Percentiles rank a stretch among this genome's conserved stretches.
phyloP scores from a whole-genome alignment of 2,113 vertebrate species.

The Myocastor coypus region DNA sequence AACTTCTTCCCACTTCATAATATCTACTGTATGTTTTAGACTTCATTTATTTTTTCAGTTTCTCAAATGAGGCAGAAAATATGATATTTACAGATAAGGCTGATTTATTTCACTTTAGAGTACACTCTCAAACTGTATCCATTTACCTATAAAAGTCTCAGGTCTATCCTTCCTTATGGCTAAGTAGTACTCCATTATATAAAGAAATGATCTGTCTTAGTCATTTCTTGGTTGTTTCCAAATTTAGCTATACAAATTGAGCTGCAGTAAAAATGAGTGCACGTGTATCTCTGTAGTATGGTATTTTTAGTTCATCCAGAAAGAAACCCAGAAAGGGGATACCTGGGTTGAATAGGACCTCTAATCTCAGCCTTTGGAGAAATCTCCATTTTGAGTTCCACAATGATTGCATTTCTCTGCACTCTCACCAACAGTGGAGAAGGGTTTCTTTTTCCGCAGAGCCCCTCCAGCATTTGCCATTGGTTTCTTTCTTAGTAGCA shows the following conservation, averaged over 20 bases:
- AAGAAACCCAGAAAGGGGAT: neutral
- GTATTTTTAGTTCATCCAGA: neutral
- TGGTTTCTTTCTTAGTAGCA: neutral
- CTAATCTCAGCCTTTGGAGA: neutral
- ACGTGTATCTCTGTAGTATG: neutral
- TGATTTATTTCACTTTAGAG: neutral
- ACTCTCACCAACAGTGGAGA: neutral
- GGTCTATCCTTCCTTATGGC: neutral
- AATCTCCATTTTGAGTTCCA: neutral
- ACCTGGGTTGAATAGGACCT: neutral
- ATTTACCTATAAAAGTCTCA: neutral
- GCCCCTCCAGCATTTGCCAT: neutral
- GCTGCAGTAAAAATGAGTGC: neutral
- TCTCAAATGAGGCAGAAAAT: neutral
- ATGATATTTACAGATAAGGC: neutral
- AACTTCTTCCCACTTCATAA: neutral
- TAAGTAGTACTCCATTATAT: neutral
- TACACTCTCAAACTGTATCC: neutral
- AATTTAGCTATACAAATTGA: neutral
- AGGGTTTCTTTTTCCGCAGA: neutral
- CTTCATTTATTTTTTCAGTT: neutral
- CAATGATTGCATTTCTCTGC: neutral
- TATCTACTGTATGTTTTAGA: neutral
- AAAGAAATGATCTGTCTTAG: neutral
- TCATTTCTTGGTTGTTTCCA: neutral